Base-by-base conservation (phyloP, 1,140 invertebrate genomes). In the Onthophagus taurus region DNA sequence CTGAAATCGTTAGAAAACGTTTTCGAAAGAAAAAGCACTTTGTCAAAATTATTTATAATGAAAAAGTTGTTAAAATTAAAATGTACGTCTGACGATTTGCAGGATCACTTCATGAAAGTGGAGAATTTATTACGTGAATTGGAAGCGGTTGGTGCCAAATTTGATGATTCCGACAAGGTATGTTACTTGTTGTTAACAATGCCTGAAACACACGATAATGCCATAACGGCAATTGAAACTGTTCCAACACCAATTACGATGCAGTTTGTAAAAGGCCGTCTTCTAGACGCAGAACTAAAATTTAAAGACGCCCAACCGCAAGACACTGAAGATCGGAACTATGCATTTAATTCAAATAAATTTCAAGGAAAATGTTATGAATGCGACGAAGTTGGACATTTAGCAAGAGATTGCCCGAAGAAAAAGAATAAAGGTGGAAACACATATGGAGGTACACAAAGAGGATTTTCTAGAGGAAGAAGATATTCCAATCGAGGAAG, bases 21-120 rank as follows among this genome's bases (percentile, higher is more conserved):
- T 9, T 36, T 36, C 19, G 34, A 16, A 16, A 36, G 34, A 36
- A 6, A 16, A 36, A 36, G 14, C 13, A 4, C 34, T 4, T 18
- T 36, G 4, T 36, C 34, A 36, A 36, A 36, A 36, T 20, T 16
- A 16, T 36, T 16, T 36, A 36, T 6, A 17, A 36, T 36, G 18
- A 36, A 36, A n/a, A 36, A 36, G 14, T n/a, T 36, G 4, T 4
- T 36, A n/a, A 36, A 36, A 20, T 36, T 36, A 36, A 17, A 36
- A 16, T 36, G 34, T 36, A 36, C 34, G 3, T 11, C 34, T 16
- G 34, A 36, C 4, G 34, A 36, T 20, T n/a, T 36, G 19, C 34
- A 36, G 19, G 34, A 36, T n/a, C 34, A 36, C n/a, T 36, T 36
- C 6, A 3, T 16, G 19, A 3, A 36, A 36, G 34, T 36, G 7